Conservation (phyloP, 2,113 vertebrate genomes). For the Nansenia antarctica region DNA sequence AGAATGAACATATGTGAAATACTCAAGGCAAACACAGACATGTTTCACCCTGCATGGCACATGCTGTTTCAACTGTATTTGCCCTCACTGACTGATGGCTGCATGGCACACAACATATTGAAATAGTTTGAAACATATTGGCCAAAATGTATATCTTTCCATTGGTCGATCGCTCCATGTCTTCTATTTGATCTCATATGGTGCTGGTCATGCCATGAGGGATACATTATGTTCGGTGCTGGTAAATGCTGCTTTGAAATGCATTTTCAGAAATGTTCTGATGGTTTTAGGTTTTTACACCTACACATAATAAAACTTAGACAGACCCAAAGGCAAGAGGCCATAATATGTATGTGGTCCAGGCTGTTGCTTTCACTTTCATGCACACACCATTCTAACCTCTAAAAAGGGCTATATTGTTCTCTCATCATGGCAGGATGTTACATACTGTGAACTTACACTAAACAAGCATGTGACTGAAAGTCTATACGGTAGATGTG, state of each 20-base stretch:
- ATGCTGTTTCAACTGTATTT: no score
- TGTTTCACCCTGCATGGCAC: no score
- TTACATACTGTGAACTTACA: neutral
- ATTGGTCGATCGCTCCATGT: neutral
- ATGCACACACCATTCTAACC: neutral
- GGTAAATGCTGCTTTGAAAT: conserved; percentile 51
- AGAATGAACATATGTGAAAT: no score
- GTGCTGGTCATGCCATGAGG: neutral
- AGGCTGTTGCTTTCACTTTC: neutral
- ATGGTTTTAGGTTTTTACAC: conserved; percentile 31
- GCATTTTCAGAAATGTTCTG: conserved; percentile 27
- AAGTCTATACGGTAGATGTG: no score
- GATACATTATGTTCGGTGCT: conserved; percentile 17
- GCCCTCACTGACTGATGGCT: no score
- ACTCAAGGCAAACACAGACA: no score
- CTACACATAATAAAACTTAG: conserved; percentile 38
- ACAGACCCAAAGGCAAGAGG: conserved; percentile 39
- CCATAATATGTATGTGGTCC: conserved; percentile 11
- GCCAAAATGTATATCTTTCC: neutral
- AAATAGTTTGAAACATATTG: neutral
- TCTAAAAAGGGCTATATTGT: neutral
- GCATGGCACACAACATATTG: no score
- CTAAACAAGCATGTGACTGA: no score
- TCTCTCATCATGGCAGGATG: neutral
- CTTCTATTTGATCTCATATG: conserved; percentile 26